Percentiles rank a stretch among this genome's conserved stretches.
Evolutionary conservation across 2,888 invertebrate species (phyloP).

Genomic region (Pedicia rivosa): DNA sequence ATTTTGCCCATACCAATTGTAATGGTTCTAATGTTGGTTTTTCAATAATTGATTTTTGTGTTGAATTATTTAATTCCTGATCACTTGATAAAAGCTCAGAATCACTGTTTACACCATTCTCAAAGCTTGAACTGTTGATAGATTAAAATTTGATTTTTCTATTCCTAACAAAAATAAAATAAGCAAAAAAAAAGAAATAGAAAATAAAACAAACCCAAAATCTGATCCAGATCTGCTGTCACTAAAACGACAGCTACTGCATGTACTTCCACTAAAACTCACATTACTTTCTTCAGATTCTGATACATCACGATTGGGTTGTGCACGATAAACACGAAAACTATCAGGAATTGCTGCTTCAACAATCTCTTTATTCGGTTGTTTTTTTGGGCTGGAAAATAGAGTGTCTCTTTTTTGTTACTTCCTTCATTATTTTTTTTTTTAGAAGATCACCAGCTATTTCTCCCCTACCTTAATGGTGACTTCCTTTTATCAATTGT

Average conservation of each 20-base stretch:
- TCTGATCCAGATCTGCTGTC: constrained; percentile 27
- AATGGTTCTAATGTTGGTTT: constrained; percentile 53
- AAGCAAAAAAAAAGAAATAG: too few relatives aligned
- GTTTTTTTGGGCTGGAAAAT: constrained; percentile 27
- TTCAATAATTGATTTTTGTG: constrained; percentile 11
- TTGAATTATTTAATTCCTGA: background rate
- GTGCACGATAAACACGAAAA: constrained; percentile 36
- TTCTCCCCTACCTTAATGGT: too few relatives aligned
- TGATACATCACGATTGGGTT: constrained; percentile 25
- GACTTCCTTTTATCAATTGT: too few relatives aligned
- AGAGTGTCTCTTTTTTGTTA: background rate
- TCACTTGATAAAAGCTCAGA: background rate
- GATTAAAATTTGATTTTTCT: background rate
- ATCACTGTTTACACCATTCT: background rate
- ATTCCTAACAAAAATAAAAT: too few relatives aligned
- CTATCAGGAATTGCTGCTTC: constrained; percentile 31
- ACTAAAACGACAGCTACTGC: constrained; percentile 30
- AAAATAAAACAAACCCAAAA: too few relatives aligned
- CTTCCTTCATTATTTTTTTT: background rate
- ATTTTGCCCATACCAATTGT: constrained; percentile 94
- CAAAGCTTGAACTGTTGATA: constrained; percentile 6
- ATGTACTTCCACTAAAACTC: constrained; percentile 25
- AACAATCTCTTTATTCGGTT: constrained; percentile 14
- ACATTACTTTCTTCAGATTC: constrained; percentile 27
- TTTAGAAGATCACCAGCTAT: too few relatives aligned